Conservation (phyloP, 2,113 vertebrate genomes). For the Numida meleagris region DNA sequence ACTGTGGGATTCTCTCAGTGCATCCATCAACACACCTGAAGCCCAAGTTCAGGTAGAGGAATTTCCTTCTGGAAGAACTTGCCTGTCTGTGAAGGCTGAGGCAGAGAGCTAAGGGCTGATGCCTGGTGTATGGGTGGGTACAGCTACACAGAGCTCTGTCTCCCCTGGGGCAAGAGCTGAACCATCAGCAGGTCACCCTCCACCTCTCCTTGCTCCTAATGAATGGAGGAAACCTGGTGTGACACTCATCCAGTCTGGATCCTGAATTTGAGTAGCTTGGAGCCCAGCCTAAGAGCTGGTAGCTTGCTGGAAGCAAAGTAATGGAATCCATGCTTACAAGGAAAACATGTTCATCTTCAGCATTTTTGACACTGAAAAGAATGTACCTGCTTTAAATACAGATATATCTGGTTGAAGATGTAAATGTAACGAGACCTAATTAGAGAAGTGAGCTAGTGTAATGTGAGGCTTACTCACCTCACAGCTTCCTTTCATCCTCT, state of each 20-base stretch:
- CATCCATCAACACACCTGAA: not conserved
- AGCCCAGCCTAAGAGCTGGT: not conserved
- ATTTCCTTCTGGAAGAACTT: not conserved
- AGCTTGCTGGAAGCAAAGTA: not conserved
- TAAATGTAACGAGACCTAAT: not conserved
- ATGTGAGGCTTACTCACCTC: not conserved
- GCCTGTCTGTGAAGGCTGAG: not conserved
- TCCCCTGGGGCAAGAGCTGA: not conserved
- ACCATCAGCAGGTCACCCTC: not conserved
- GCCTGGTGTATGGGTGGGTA: rapidly evolving
- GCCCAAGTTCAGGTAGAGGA: not conserved
- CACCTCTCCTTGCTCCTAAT: not conserved
- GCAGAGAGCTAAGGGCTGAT: not conserved
- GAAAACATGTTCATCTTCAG: not conserved
- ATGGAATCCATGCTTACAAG: not conserved
- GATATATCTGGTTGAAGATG: not conserved
- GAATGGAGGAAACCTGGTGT: not conserved
- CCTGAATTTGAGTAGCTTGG: not conserved
- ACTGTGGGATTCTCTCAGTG: not conserved
- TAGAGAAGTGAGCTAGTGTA: not conserved
- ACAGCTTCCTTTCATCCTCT: not conserved
- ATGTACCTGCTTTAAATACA: constrained; percentile 2
- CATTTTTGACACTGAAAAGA: constrained; percentile 12
- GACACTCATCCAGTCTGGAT: not conserved
- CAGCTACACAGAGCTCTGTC: not conserved